phyloP scores from a whole-genome alignment of 1,140 invertebrate species.

The Cyphomyrmex costatus region DNA sequence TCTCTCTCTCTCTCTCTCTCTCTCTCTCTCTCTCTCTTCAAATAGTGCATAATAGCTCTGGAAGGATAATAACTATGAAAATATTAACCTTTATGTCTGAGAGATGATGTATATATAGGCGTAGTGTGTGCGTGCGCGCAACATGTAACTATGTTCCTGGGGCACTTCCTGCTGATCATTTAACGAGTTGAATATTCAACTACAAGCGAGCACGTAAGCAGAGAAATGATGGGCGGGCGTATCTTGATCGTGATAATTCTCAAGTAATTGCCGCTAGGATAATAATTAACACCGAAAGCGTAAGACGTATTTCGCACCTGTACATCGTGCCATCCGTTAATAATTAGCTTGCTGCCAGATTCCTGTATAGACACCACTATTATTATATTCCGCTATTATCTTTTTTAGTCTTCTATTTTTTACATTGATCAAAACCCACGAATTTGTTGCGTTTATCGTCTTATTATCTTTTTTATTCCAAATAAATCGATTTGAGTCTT shows the following conservation, averaged over 20 bases:
- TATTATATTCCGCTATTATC: background rate
- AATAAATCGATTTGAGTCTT: background rate
- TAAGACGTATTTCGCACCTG: conserved; percentile 57
- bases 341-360: conserved; percentile 23
- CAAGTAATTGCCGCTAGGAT: conserved; percentile 61
- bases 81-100: conserved; percentile 44
- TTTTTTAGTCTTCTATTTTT: background rate
- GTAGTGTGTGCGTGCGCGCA: conserved; percentile 51
- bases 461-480: background rate
- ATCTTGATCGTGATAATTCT: conserved; percentile 64
- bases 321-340: conserved; percentile 44
- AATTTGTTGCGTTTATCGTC: background rate
- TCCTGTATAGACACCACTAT: background rate
- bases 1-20: too few species aligned
- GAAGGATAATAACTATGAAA: conserved; percentile 54
- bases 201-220: conserved; percentile 61
- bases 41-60: conserved; percentile 17
- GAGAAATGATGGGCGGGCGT: conserved; percentile 59
- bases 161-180: conserved; percentile 55
- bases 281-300: conserved; percentile 60
- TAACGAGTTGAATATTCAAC: conserved; percentile 66
- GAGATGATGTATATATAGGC: conserved; percentile 32
- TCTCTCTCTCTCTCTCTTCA: too few species aligned
- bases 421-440: background rate
- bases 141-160: conserved; percentile 52